Evolutionary conservation across 2,888 invertebrate species (phyloP).

Genomic region (Platycnemis pennipes): DNA sequence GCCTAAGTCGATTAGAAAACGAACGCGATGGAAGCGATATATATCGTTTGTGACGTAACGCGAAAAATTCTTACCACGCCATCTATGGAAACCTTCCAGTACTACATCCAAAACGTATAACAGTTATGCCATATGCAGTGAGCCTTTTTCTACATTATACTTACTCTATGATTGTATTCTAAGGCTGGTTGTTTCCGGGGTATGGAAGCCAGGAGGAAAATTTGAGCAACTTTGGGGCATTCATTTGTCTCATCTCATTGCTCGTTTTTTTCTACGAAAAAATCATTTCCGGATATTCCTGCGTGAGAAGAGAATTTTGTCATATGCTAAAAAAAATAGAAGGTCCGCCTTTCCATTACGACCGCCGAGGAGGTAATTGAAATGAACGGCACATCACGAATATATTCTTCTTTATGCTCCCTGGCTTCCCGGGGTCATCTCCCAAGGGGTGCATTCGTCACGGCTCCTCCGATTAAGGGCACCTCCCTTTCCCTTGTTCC

Average conservation of each 20-base stretch:
- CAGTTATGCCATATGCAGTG: too few relatives aligned
- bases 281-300: neutral
- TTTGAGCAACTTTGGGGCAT: too few relatives aligned
- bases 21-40: too few relatives aligned
- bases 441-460: slow-evolving; percentile 49
- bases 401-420: neutral
- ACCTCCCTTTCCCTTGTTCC: neutral
- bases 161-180: too few relatives aligned
- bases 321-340: neutral
- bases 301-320: neutral
- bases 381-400: neutral
- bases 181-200: too few relatives aligned
- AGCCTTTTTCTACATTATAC: too few relatives aligned
- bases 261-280: neutral
- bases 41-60: too few relatives aligned
- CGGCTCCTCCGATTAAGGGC: slow-evolving; percentile 29
- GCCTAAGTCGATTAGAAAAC: too few relatives aligned
- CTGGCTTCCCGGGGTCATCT: neutral
- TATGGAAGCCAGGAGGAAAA: too few relatives aligned
- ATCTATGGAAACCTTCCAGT: too few relatives aligned
- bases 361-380: neutral
- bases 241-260: neutral
- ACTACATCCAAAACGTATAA: too few relatives aligned
- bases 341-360: neutral
- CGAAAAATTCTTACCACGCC: too few relatives aligned